phyloP scores from a whole-genome alignment of 2,797 vertebrate genomes.

The Rhinoraja longicauda region DNA sequence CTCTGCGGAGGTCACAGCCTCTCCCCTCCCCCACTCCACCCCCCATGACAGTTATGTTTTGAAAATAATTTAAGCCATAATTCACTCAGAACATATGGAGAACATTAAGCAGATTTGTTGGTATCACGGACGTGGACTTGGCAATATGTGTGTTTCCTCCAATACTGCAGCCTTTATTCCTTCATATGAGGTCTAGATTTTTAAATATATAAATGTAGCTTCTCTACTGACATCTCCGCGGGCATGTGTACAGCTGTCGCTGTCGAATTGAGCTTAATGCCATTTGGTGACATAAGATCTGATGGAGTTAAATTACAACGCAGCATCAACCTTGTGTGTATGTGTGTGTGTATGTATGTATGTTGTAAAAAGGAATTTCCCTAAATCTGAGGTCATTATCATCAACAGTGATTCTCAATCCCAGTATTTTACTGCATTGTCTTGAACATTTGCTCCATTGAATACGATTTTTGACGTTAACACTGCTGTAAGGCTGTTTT shows the following conservation, averaged over 20 bases:
- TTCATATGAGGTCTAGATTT: background rate
- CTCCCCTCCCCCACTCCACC: background rate
- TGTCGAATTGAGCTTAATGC: background rate
- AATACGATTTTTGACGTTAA: background rate
- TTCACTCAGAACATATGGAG: conserved; percentile 26
- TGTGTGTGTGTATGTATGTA: background rate
- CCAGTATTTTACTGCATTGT: background rate
- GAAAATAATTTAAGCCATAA: background rate
- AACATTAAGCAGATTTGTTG: conserved; percentile 23
- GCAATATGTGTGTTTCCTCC: background rate
- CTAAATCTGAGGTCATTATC: background rate
- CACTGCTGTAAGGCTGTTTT: background rate
- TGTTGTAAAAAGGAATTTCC: conserved; percentile 2
- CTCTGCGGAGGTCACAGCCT: background rate
- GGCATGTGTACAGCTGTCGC: background rate
- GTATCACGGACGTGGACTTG: background rate
- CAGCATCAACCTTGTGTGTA: background rate
- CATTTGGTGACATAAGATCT: conserved; percentile 27
- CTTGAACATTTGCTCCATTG: background rate
- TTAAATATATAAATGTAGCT: background rate
- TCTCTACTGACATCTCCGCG: background rate
- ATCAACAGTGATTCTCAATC: background rate
- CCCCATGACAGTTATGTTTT: background rate
- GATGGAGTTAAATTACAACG: background rate
- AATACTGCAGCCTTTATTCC: background rate